Percentiles rank a stretch among this genome's conserved stretches.
phyloP scores from a whole-genome alignment of 2,113 vertebrate species.

The Synodontis membranacea region DNA sequence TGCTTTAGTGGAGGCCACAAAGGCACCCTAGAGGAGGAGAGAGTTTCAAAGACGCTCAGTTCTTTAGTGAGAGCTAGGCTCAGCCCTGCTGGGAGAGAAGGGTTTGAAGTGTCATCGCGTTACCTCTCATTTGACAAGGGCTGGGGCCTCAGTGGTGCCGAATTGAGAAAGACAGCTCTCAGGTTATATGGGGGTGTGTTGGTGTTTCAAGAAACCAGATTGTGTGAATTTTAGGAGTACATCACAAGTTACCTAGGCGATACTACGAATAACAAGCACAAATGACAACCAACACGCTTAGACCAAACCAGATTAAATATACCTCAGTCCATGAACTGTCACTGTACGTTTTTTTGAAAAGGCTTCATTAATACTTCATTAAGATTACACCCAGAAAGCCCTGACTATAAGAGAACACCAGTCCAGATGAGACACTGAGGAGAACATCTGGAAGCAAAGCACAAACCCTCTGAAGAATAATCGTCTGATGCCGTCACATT shows the following conservation, averaged over 20 bases:
- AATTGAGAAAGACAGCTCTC: not conserved
- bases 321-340: not conserved
- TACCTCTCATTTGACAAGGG: slow-evolving; percentile 75
- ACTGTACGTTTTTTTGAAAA: not conserved
- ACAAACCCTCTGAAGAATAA: slow-evolving; percentile 62
- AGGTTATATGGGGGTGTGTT: slow-evolving; percentile 1
- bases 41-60: slow-evolving; percentile 5
- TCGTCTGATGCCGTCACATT: slow-evolving; percentile 57
- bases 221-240: not conserved
- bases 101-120: slow-evolving; percentile 77
- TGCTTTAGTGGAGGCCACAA: slow-evolving; percentile 22
- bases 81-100: slow-evolving; percentile 48
- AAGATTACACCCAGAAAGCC: slow-evolving; percentile 12
- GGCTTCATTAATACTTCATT: not conserved
- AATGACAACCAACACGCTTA: not conserved
- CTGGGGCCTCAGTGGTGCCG: slow-evolving; percentile 55
- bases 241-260: not conserved
- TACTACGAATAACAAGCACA: not conserved
- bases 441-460: slow-evolving; percentile 68
- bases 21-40: slow-evolving; percentile 28
- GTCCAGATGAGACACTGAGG: slow-evolving; percentile 7
- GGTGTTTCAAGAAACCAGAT: not conserved
- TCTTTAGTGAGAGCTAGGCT: slow-evolving; percentile 18
- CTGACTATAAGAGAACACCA: not conserved
- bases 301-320: not conserved